phyloP scores from a whole-genome alignment of 2,797 vertebrate species.

The Oceanodroma leucorhoa region DNA sequence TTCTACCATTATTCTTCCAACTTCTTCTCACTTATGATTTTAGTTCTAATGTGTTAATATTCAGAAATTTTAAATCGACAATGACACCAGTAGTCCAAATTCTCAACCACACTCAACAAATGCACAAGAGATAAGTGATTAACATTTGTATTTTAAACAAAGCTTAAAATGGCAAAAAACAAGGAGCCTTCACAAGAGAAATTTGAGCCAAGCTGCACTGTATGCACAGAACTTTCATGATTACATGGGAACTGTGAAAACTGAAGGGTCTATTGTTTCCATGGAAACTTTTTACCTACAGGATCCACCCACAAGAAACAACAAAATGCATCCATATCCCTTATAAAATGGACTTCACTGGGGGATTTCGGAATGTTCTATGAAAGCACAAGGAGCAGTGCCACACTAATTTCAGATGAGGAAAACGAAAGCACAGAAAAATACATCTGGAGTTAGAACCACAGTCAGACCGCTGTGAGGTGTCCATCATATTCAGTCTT shows the following conservation, averaged over 20 bases:
- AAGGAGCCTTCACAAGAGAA: neutral
- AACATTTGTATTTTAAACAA: neutral
- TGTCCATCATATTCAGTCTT: neutral
- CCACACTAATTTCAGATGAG: neutral
- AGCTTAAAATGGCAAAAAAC: neutral
- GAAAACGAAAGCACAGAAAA: neutral
- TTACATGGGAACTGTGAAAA: neutral
- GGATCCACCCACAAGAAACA: neutral
- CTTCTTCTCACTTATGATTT: neutral
- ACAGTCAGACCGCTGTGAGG: neutral
- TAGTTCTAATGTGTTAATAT: neutral
- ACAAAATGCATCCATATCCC: neutral
- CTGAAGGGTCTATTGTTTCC: neutral
- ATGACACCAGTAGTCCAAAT: neutral
- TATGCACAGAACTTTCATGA: neutral
- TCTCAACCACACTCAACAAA: neutral
- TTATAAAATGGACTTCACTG: neutral
- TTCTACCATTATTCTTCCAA: neutral
- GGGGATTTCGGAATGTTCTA: neutral
- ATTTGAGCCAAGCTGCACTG: neutral
- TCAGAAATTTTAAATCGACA: neutral
- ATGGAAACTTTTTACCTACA: constrained; percentile 7
- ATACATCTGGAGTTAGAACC: neutral
- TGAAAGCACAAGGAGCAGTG: neutral
- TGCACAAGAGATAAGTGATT: neutral